Evolutionary conservation across 2,888 invertebrate species (phyloP), one percentile per base, ranked within the genome.

Genomic region (Drosophila neutralis): DNA sequence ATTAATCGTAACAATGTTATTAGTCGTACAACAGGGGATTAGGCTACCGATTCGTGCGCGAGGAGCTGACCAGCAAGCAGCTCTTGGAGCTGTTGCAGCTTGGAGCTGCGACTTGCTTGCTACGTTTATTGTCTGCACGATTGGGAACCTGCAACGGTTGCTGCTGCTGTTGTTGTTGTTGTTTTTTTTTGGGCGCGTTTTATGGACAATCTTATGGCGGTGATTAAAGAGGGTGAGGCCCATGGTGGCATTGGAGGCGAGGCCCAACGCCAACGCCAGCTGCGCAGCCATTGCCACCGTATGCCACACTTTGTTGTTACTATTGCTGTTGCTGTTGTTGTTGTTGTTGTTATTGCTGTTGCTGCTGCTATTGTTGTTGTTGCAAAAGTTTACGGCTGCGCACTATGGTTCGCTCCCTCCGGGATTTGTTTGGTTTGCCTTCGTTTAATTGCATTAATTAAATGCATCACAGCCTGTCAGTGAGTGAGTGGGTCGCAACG

Each of bases 1-100:
- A 91, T 91, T 91, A 92, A 92, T 92, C 92, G 92, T 92, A 92
- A 92, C 92, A 92, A 92, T 92, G 92, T 92, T 92, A 92, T 92
- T 92, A 92, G 92, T 92, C 92, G 91, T 91, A 92, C 91, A 92
- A 92, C 92, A 92, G 92, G 87, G 92, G 92, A 92, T 92, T 92
- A 92, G 92, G 92, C 92, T 92, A 92, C 92, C 90, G 92, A 92
- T 91, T 87, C 84, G 84, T 72, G 74, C 66, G 56, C 85, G 87
- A 77, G 76, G 74, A 78, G 69, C 66, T 77, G 76, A 79, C 76
- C 76, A 76, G 65, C 60, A 51, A 65, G 58, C 77, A 53, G 40
- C 68, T 63, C 69, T 68, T 62, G 45, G 24, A 59, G 69, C 63
- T 74, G 51, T 52, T 40, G 54, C 40, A n/a, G 61, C 61, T 74